A percentile compares a stretch with the other conserved stretches of the same genome.
Evolutionary conservation across 2,888 invertebrate species (phyloP).

Genomic region (Halocaridina rubra): DNA sequence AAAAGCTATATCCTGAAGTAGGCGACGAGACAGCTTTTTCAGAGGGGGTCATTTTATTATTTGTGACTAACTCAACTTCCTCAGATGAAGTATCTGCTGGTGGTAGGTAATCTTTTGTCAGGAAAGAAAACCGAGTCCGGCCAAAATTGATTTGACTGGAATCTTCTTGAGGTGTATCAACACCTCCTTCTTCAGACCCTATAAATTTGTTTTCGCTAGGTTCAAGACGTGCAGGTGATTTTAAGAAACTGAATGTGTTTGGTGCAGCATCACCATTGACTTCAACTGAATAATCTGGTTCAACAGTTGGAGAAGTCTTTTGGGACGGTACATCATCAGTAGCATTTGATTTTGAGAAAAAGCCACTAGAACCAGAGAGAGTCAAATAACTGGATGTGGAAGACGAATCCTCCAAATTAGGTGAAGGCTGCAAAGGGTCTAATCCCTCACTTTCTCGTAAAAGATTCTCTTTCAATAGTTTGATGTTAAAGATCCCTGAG

Average conservation of each 20-base stretch:
- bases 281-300: conserved; percentile 45
- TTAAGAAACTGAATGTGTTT: conserved; percentile 48
- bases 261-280: conserved; percentile 31
- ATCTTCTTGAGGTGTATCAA: neutral
- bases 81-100: conserved; percentile 13
- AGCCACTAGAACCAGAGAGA: conserved; percentile 62
- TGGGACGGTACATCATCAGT: conserved; percentile 60
- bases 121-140: conserved; percentile 59
- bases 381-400: conserved; percentile 61
- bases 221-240: conserved; percentile 34
- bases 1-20: conserved; percentile 43
- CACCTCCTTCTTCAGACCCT: neutral
- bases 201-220: neutral
- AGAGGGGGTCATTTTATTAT: conserved; percentile 24
- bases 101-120: conserved; percentile 61
- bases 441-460: conserved; percentile 58
- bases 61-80: neutral
- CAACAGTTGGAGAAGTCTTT: conserved; percentile 62
- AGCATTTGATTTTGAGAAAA: conserved; percentile 61
- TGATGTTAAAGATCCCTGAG: conserved; percentile 61
- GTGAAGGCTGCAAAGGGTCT: conserved; percentile 58
- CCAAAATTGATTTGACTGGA: conserved; percentile 27
- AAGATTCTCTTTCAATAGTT: conserved; percentile 59
- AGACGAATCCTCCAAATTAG: conserved; percentile 61
- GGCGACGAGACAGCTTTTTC: conserved; percentile 44